phyloP scores from a whole-genome alignment of 2,888 invertebrate genomes.

The Campoplex nolae region DNA sequence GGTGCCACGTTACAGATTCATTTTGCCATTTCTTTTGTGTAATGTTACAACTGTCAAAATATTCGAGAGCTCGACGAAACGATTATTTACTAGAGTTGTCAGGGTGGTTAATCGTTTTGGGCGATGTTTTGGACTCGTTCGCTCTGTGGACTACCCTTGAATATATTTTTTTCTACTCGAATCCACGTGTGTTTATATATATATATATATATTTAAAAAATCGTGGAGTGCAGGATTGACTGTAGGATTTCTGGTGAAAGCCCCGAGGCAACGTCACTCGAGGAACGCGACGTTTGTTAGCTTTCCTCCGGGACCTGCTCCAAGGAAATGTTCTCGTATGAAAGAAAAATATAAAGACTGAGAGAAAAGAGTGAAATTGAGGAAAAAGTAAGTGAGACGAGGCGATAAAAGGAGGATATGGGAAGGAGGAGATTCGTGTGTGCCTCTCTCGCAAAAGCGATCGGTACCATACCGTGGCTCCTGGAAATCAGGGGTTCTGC shows the following conservation, averaged over 20 bases:
- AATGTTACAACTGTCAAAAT: conserved; percentile 26
- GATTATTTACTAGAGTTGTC: conserved; percentile 78
- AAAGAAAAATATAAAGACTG: neutral
- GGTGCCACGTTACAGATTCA: conserved; percentile 40
- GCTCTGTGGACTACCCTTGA: conserved; percentile 69
- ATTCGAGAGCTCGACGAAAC: conserved; percentile 46
- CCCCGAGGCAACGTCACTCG: conserved; percentile 67
- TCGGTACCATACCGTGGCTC: conserved; percentile 58
- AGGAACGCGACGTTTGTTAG: conserved; percentile 67
- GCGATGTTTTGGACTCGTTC: conserved; percentile 75
- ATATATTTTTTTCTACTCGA: conserved; percentile 7
- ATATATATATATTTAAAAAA: conserved; percentile 1
- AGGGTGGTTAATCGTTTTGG: conserved; percentile 78
- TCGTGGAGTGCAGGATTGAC: conserved; percentile 51
- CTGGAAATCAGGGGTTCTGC: conserved; percentile 81
- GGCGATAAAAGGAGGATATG: conserved; percentile 33
- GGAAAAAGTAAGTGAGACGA: conserved; percentile 49
- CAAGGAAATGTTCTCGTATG: conserved; percentile 58
- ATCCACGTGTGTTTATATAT: neutral
- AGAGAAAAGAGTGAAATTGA: conserved; percentile 20
- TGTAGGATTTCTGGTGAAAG: conserved; percentile 57
- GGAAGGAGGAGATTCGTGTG: conserved; percentile 42
- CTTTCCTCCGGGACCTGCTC: conserved; percentile 80
- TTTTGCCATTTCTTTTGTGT: conserved; percentile 9
- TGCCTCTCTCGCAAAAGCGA: conserved; percentile 67